Evolutionary conservation across 92 coral and sea anemone genomes (phyloP), one percentile per base, ranked within the genome.

Genomic region (Phenganax stokvisi): DNA sequence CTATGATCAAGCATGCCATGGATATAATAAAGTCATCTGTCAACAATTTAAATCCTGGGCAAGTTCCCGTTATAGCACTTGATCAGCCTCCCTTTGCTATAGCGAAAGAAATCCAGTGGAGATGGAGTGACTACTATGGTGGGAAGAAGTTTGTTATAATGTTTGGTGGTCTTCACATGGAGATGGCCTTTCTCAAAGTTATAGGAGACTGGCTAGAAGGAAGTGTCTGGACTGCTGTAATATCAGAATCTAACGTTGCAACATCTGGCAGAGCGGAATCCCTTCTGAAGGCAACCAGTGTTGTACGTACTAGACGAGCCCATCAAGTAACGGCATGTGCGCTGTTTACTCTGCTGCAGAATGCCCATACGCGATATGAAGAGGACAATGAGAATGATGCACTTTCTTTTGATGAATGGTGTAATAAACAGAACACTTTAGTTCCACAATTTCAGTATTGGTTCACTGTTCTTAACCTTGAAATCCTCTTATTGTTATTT

Each of bases 371-470:
- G 7, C 65, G 7, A 5, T 37, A 37, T 37, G 47, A 37, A 37
- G 47, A 67, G 57, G 7, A 12, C 8, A 31, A 51, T 13, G 31
- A 75, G 8, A 84, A 78, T n/a, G 75, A 84, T 37, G 54, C 72
- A n/a, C 72, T 87, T 73, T 13, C 71, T 12, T 85, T 89, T 80
- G 85, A 85, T 8, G 83, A 74, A 11, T 89, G 93, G 90, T 85
- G 90, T 28, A 53, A 44, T 16, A 57, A 69, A 17, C 85, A 80
- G 66, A 51, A 51, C 54, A 56, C 78, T 12, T 7, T 58, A 37
- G 67, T 84, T 9, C 88, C 90, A 63, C 90, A 87, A 47, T 89
- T 87, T 66, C 85, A 89, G 85, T 89, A 74, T 83, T 89, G 92
- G 90, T 80, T 54, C 57, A 88, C 68, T 15, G 74, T 70, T 8